Conservation (phyloP, 2,797 vertebrate genomes). For the Astyanax mexicanus region DNA sequence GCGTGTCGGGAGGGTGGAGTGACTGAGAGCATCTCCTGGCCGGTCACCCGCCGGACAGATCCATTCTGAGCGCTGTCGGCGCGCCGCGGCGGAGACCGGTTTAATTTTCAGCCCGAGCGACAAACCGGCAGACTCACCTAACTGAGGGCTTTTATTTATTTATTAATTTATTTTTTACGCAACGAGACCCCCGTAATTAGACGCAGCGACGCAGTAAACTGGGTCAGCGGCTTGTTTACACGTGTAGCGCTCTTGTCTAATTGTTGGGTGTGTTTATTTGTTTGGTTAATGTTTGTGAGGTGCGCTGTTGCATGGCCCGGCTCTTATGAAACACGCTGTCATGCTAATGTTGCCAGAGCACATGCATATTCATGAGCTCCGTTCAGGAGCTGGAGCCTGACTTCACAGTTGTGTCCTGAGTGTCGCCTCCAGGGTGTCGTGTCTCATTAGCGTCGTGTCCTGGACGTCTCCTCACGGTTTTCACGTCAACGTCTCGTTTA, state of each 20-base stretch:
- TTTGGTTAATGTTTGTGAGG: conserved; percentile 33
- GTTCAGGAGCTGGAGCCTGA: conserved; percentile 52
- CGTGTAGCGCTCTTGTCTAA: conserved; percentile 13
- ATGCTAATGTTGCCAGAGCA: conserved; percentile 55
- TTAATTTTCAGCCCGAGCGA: neutral
- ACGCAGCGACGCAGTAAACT: conserved; percentile 11
- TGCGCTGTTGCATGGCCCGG: neutral
- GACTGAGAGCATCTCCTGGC: conserved; percentile 34
- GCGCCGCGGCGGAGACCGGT: neutral
- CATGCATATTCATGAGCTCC: conserved; percentile 57
- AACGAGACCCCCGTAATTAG: neutral
- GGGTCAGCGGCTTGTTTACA: conserved; percentile 8
- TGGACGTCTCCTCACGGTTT: too few species aligned
- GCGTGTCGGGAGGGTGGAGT: conserved; percentile 58
- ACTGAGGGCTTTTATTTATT: neutral
- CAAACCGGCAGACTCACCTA: neutral
- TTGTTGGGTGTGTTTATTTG: conserved; percentile 49
- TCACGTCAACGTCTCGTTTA: too few species aligned
- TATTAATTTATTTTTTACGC: neutral
- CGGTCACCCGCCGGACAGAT: conserved; percentile 39
- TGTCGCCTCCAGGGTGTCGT: too few species aligned
- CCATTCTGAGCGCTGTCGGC: conserved; percentile 4
- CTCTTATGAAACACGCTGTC: conserved; percentile 54
- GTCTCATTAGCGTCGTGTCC: conserved; percentile 49
- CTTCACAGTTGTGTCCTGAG: conserved; percentile 40